Base-by-base conservation (phyloP, 2,888 invertebrate genomes). In the Liodrosophila aerea region DNA sequence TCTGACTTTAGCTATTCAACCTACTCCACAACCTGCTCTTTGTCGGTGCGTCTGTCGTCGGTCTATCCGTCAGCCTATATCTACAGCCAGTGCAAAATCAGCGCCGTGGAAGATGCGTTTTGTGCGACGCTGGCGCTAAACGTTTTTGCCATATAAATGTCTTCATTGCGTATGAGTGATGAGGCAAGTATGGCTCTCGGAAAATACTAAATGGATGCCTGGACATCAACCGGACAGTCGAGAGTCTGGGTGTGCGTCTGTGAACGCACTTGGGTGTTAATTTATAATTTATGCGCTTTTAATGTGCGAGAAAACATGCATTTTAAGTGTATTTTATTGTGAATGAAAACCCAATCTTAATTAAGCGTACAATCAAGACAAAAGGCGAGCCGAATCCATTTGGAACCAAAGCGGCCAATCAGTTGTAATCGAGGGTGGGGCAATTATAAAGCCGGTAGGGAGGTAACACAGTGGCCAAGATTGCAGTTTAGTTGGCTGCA, bases 91-190 rank as follows among this genome's bases (percentile, higher is more conserved):
- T 53, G 33, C 11, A 53, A 60, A 50, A 36, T 40, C 47, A 27
- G 39, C 40, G 43, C 8, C 40, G 40, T 29, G 44, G 50, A 63
- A 59, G 57, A 56, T 74, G 56, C 60, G 50, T 43, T 76, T n/a
- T 64, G 64, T 46, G 41, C 52, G 33, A 13, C 39, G 50, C 58
- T 52, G 86, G 82, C 82, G 78, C 75, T 70, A 76, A 86, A 64
- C 82, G 85, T 41, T 76, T 81, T 84, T 63, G 86, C 82, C 78
- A 78, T 81, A 81, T 85, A 81, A 83, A 81, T 85, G 85, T 81
- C 81, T 81, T 81, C 85, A 81, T 81, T 81, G 80, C 80, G 83
- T 85, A 86, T 80, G 78, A 80, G 85, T 86, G 86, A 80, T 77
- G 84, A 68, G 67, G 86, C 68, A 52, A 61, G 64, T 30, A 27